phyloP scores from a whole-genome alignment of 2,888 invertebrate species.

The Drosophila demipolita region DNA sequence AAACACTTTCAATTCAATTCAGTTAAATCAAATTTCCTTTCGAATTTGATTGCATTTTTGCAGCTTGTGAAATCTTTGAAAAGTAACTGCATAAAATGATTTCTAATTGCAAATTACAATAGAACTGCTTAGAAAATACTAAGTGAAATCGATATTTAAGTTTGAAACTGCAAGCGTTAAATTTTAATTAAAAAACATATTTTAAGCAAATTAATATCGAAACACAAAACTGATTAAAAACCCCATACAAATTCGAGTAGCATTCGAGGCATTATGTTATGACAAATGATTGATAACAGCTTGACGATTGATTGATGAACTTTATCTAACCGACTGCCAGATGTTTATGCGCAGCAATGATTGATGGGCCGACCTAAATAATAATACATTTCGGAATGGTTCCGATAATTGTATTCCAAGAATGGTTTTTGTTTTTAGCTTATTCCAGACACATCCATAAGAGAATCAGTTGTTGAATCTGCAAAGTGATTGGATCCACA shows the following conservation, averaged over 20 bases:
- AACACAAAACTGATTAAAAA: background rate
- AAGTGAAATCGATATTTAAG: too few species aligned
- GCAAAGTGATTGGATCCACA: constrained; percentile 13
- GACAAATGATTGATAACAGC: constrained; percentile 44
- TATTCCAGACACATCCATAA: background rate
- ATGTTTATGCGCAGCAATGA: constrained; percentile 20
- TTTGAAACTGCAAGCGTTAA: background rate
- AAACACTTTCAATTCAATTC: background rate
- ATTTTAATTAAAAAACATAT: background rate
- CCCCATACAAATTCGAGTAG: background rate
- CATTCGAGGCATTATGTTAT: background rate
- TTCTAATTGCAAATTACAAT: background rate
- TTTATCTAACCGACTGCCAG: constrained; percentile 25
- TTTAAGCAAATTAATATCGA: background rate
- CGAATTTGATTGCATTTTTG: background rate
- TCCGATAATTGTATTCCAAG: constrained; percentile 1
- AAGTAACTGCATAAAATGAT: background rate
- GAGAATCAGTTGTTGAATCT: background rate
- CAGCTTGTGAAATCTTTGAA: background rate
- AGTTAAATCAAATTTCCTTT: background rate
- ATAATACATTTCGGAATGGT: constrained; percentile 5
- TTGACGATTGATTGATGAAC: constrained; percentile 52
- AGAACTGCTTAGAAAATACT: background rate
- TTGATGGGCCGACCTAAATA: constrained; percentile 21
- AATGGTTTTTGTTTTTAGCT: background rate